Conservation (phyloP, 2,113 vertebrate genomes). For the Rafetus swinhoei region DNA sequence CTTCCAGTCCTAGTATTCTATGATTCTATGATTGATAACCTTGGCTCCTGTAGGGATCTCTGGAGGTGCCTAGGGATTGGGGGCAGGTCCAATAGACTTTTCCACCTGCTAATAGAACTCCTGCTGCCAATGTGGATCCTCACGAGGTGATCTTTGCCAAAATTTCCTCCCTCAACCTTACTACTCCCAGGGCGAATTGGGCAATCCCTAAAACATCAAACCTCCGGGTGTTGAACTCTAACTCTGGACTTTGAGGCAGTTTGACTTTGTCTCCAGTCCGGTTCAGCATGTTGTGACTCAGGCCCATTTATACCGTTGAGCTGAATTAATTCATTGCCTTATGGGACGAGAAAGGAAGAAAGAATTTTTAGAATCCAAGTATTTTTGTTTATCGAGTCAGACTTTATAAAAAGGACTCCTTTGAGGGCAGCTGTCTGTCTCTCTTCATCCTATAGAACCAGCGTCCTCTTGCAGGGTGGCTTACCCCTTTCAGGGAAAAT, state of each 20-base stretch:
- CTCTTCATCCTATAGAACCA: accelerated
- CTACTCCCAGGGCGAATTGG: background rate
- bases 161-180: background rate
- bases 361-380: background rate
- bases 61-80: background rate
- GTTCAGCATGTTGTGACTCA: background rate
- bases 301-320: background rate
- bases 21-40: background rate
- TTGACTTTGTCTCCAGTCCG: background rate
- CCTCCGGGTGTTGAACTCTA: background rate
- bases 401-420: background rate
- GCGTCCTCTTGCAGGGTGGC: background rate
- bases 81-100: background rate
- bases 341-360: background rate
- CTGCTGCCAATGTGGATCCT: background rate
- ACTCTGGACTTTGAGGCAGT: background rate
- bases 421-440: background rate
- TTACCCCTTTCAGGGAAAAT: background rate
- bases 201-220: background rate
- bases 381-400: background rate
- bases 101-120: background rate
- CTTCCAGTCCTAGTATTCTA: no score
- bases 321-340: background rate
- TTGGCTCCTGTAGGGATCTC: background rate
- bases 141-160: background rate